Percentiles rank a stretch among this genome's conserved stretches.
phyloP scores from a whole-genome alignment of 2,113 vertebrate genomes.

The Spilogale gracilis region DNA sequence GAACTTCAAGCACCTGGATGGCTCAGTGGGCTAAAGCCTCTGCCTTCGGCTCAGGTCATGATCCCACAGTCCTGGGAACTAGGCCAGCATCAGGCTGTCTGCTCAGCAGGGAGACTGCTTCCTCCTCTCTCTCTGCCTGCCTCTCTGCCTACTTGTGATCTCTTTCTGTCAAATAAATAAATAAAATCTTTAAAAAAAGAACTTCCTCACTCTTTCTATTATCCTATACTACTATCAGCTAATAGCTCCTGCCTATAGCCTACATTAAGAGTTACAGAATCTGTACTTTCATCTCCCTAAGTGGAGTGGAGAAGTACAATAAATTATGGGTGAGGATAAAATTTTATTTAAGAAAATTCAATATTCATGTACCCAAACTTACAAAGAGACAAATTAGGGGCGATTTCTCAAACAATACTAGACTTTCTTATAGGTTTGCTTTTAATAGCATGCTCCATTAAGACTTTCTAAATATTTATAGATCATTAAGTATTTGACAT shows the following conservation, averaged over 20 bases:
- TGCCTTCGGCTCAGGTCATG: too few relatives aligned
- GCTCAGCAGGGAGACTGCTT: too few relatives aligned
- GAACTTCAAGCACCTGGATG: background rate
- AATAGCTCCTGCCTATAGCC: background rate
- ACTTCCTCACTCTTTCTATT: background rate
- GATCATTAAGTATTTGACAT: conserved; percentile 78
- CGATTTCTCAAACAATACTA: conserved; percentile 70
- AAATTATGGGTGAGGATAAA: conserved; percentile 21
- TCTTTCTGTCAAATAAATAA: too few relatives aligned
- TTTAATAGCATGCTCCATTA: conserved; percentile 72
- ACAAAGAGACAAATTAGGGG: conserved; percentile 62
- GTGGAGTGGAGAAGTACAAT: background rate
- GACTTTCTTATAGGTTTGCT: conserved; percentile 65
- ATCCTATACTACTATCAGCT: background rate
- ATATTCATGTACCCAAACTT: conserved; percentile 62
- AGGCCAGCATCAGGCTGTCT: too few relatives aligned
- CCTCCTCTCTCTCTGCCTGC: too few relatives aligned
- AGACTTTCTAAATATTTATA: conserved; percentile 83
- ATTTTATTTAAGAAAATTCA: conserved; percentile 60
- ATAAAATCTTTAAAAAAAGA: background rate
- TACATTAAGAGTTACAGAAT: background rate
- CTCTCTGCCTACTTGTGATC: too few relatives aligned
- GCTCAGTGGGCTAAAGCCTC: too few relatives aligned
- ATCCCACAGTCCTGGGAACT: too few relatives aligned
- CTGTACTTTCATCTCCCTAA: background rate